A percentile compares a stretch with the other conserved stretches of the same genome.
phyloP scores from a whole-genome alignment of 2,797 vertebrate species.

The Petrocephalus schoutedeni region DNA sequence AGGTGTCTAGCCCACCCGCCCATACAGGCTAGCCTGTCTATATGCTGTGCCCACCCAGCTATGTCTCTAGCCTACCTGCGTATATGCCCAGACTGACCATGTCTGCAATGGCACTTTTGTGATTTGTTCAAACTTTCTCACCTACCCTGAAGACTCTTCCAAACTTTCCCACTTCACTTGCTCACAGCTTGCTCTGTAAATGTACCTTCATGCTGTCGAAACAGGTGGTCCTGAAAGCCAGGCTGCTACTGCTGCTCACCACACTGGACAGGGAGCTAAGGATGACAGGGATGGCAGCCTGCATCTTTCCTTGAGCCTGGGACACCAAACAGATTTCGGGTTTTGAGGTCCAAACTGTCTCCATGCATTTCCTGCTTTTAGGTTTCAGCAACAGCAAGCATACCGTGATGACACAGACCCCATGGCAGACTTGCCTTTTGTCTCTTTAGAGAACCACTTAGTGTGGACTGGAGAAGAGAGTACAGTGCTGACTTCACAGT shows the following conservation, averaged over 20 bases:
- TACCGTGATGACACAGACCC: background rate
- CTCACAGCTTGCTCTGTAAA: background rate
- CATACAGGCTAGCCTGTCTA: no score
- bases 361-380: background rate
- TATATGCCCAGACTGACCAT: no score
- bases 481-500: slow-evolving; percentile 43
- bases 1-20: no score
- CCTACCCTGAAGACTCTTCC: background rate
- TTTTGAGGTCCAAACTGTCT: background rate
- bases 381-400: background rate
- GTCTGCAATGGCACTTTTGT: background rate
- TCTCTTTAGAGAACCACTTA: slow-evolving; percentile 38
- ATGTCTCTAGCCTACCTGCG: no score
- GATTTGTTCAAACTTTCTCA: background rate
- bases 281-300: slow-evolving; percentile 52
- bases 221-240: slow-evolving; percentile 61
- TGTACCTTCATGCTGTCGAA: slow-evolving; percentile 61
- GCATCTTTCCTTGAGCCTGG: slow-evolving; percentile 54
- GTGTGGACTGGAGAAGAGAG: slow-evolving; percentile 42
- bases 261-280: slow-evolving; percentile 54
- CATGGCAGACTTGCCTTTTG: slow-evolving; percentile 40
- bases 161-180: background rate
- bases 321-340: background rate
- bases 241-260: slow-evolving; percentile 60
- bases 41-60: no score